A percentile compares a stretch with the other conserved stretches of the same genome.
phyloP scores from a whole-genome alignment of 1,140 invertebrate genomes.

The Lepidurus couesii region DNA sequence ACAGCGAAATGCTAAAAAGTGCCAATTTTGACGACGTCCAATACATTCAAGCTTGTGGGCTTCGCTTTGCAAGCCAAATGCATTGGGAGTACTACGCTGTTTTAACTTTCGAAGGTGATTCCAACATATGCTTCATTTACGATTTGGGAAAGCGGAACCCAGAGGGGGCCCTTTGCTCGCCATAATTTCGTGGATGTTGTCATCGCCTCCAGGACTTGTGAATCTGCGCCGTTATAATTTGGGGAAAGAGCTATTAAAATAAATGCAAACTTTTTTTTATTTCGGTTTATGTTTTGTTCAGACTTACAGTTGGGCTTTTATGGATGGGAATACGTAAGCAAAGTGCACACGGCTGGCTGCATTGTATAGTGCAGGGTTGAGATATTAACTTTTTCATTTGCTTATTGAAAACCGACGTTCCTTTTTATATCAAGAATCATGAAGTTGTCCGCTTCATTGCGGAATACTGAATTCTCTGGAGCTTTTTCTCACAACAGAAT shows the following conservation, averaged over 20 bases:
- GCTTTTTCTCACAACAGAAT: not conserved
- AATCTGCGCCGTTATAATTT: constrained; percentile 1
- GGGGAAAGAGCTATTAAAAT: not conserved
- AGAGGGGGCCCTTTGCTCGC: not conserved
- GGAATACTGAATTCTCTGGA: not conserved
- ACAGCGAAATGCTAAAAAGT: not conserved
- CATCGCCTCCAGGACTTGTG: not conserved
- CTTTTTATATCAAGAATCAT: not conserved
- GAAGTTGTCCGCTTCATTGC: not conserved
- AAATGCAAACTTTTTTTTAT: not conserved
- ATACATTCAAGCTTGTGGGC: not conserved
- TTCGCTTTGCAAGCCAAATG: constrained; percentile 1
- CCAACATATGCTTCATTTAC: not conserved
- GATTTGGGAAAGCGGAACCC: not conserved
- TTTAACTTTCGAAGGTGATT: not conserved
- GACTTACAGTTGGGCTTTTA: not conserved
- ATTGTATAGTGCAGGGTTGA: no score
- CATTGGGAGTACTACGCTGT: not conserved
- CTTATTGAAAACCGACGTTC: no score
- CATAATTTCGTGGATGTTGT: not conserved
- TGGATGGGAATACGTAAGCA: not conserved
- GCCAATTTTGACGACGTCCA: constrained; percentile 6
- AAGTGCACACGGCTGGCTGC: not conserved
- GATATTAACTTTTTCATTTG: no score
- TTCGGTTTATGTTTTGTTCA: not conserved